Evolutionary conservation across 2,888 invertebrate species (phyloP), one percentile per base, ranked within the genome.

Genomic region (Neocrepidodera transversa): DNA sequence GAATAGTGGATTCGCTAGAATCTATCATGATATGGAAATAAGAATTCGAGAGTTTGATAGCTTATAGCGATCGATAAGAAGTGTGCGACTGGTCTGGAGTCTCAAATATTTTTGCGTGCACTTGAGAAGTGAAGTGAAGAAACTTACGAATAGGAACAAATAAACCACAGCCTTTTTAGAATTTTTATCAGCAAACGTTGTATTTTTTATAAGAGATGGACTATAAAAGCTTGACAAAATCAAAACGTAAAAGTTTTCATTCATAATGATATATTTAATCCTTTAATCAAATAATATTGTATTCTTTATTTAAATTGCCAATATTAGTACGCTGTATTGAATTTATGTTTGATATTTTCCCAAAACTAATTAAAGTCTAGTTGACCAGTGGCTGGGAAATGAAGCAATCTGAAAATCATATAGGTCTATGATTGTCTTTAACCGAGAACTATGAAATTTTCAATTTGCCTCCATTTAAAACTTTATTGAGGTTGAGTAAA

Each of bases 11-110:
- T 62, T 54, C 58, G 60, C 62, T 66, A 67, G 69, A 75, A 76
- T 76, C 75, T 74, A 76, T 76, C 74, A 76, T 71, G 75, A 75
- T 76, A 76, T 76, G 76, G 75, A 76, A 76, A 76, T 76, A 75
- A 72, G 75, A 75, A 74, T 71, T 73, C 70, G 70, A 72, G 71
- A 69, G 70, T 74, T 74, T 73, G 73, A 75, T 74, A 72, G 74
- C 70, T 66, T 64, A 42, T 61, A 67, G 61, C 58, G 69, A 70
- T 71, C 72, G 72, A 72, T 72, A 70, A 69, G 65, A 35, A 16
- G 45, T 35, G 40, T 2, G n/a, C 30, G 6, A 20, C 14, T 17
- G 45, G 6, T 16, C 14, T 17, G 45, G 43, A 45, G 36, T 43
- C 43, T 53, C 13, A 42, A 45, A 53, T 45, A 53, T 42, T 53